These are phyloP conservation scores for Allophyes oxyacanthae DNA, from an alignment of 2,888 invertebrate genomes.

Conservation along the genomic window DNA sequence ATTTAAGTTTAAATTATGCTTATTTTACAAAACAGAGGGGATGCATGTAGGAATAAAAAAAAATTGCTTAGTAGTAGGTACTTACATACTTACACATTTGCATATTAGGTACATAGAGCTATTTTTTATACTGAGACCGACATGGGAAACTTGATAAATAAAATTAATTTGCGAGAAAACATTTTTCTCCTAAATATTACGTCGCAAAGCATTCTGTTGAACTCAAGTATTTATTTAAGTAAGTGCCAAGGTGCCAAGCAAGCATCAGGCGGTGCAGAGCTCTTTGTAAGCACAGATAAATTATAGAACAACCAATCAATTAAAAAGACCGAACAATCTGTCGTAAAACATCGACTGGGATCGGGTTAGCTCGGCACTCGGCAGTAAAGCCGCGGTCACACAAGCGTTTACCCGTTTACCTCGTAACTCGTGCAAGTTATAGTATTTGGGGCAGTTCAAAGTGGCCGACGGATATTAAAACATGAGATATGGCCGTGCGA, in stretches of 20 bases:
- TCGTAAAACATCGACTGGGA: slow-evolving; percentile 72
- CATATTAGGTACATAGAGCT: neutral
- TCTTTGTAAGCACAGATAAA: slow-evolving; percentile 42
- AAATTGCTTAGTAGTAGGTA: slow-evolving; percentile 7
- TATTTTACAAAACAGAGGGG: slow-evolving; percentile 25
- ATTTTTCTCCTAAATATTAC: slow-evolving; percentile 12
- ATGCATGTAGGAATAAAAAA: neutral
- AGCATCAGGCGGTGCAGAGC: slow-evolving; percentile 11
- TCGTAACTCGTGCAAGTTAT: slow-evolving; percentile 86
- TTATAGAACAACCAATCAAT: slow-evolving; percentile 62
- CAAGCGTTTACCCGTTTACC: slow-evolving; percentile 72
- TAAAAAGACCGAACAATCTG: slow-evolving; percentile 68
- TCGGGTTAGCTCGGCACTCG: slow-evolving; percentile 59
- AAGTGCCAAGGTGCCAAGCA: slow-evolving; percentile 2
- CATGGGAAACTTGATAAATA: slow-evolving; percentile 7
- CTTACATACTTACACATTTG: neutral
- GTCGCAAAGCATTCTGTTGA: slow-evolving; percentile 17
- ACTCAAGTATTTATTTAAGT: slow-evolving; percentile 5
- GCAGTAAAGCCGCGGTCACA: slow-evolving; percentile 75
- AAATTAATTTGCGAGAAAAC: slow-evolving; percentile 25
- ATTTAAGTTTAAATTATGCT: slow-evolving; percentile 29
- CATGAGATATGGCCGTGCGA: slow-evolving; percentile 83
- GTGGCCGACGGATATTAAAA: slow-evolving; percentile 84
- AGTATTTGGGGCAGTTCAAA: slow-evolving; percentile 86
- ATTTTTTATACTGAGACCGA: slow-evolving; percentile 7